Evolutionary conservation across 1,140 invertebrate genomes (phyloP).

Genomic region (Hylaeus anthracinus): DNA sequence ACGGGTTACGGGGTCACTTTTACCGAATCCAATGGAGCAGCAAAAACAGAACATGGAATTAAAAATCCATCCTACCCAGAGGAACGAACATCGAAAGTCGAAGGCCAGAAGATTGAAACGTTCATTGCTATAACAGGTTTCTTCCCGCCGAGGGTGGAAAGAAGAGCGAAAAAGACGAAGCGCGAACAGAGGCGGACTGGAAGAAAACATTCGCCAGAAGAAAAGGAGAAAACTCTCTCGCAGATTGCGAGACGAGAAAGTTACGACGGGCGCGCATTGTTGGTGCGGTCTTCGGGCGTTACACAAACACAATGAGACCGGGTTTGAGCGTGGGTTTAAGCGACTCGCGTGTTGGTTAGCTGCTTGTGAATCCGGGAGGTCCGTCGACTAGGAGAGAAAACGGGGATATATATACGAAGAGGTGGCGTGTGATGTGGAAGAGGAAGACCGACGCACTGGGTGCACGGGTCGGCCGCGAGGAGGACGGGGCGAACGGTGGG

Average conservation of each 20-base stretch:
- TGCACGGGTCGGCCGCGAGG: not conserved
- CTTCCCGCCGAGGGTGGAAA: constrained; percentile 1
- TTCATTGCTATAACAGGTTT: no score
- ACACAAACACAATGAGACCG: constrained; percentile 71
- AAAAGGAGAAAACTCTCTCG: constrained; percentile 42
- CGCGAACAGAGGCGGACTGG: not conserved
- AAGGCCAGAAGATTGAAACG: no score
- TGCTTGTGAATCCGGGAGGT: constrained; percentile 71
- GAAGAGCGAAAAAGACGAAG: not conserved
- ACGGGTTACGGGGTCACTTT: no score
- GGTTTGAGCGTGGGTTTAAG: constrained; percentile 74
- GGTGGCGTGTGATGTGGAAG: constrained; percentile 46
- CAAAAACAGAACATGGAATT: no score
- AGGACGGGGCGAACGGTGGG: not conserved
- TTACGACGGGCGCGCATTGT: constrained; percentile 65
- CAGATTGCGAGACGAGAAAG: constrained; percentile 53
- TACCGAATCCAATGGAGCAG: no score
- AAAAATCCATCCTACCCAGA: no score
- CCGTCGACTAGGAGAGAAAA: constrained; percentile 55
- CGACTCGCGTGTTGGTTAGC: constrained; percentile 75
- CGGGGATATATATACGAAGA: constrained; percentile 22
- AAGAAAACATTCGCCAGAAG: constrained; percentile 2
- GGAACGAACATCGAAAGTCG: no score
- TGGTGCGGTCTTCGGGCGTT: constrained; percentile 67
- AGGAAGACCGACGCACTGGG: constrained; percentile 9